phyloP scores from a whole-genome alignment of 2,113 vertebrate species.

The Cinclus cinclus region DNA sequence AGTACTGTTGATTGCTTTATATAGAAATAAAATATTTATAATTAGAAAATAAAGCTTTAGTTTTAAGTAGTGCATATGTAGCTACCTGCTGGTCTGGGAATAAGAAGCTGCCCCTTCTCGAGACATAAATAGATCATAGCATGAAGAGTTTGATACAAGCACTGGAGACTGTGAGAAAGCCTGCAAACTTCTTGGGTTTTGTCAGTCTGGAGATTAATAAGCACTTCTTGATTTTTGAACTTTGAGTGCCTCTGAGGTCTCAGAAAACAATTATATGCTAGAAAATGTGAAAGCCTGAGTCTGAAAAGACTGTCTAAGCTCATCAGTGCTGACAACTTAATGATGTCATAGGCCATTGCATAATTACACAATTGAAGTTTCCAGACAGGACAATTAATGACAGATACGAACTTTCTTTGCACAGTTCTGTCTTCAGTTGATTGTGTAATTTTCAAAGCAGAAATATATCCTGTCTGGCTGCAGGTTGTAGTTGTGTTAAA shows the following conservation, averaged over 20 bases:
- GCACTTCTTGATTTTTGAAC: background rate
- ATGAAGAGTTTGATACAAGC: background rate
- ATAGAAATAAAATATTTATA: background rate
- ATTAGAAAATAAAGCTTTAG: background rate
- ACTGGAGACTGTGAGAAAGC: background rate
- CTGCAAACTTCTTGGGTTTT: background rate
- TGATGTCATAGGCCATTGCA: background rate
- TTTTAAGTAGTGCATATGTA: background rate
- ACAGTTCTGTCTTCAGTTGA: background rate
- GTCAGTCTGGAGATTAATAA: background rate
- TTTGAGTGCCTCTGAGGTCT: background rate
- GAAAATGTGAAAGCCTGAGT: background rate
- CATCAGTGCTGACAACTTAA: background rate
- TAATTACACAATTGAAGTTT: background rate
- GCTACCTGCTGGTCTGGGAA: background rate
- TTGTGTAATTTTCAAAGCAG: background rate
- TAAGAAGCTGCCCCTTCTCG: background rate
- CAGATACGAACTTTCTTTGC: background rate
- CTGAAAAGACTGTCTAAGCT: background rate
- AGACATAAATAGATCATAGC: background rate
- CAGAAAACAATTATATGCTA: background rate
- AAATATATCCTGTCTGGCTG: background rate
- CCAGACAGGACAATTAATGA: background rate
- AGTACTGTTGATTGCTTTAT: background rate
- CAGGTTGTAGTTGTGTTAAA: background rate